Evolutionary conservation across 2,888 invertebrate genomes (phyloP).

Genomic region (Sarcophaga caerulescens): DNA sequence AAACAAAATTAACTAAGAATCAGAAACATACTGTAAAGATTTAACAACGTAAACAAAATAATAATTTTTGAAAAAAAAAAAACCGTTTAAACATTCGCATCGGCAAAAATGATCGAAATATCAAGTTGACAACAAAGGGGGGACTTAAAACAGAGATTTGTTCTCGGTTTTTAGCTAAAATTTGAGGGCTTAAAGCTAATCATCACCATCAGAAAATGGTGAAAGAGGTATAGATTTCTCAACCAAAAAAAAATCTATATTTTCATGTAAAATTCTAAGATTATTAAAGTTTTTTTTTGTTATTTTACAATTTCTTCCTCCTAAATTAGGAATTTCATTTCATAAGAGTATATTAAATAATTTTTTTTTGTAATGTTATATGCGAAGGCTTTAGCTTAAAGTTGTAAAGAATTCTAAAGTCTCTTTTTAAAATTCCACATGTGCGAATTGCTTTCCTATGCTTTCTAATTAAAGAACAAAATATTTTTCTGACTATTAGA

Average conservation of each 20-base stretch:
- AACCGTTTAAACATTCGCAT: slow-evolving; percentile 63
- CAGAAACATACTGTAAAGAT: slow-evolving; percentile 65
- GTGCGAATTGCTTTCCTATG: no score
- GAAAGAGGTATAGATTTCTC: neutral
- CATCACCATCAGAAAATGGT: no score
- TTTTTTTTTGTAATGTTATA: no score
- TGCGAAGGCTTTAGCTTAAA: no score
- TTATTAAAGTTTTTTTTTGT: no score
- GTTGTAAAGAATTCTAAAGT: no score
- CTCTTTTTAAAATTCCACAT: no score
- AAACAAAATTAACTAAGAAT: slow-evolving; percentile 68
- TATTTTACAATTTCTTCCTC: no score
- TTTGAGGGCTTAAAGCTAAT: neutral
- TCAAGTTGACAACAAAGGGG: neutral
- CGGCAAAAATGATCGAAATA: slow-evolving; percentile 63
- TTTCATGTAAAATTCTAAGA: no score
- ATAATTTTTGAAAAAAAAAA: slow-evolving; percentile 46
- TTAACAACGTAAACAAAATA: slow-evolving; percentile 30
- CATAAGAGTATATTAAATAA: no score
- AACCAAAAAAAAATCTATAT: neutral
- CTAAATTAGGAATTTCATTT: no score
- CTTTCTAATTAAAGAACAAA: no score
- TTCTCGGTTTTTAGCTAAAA: neutral
- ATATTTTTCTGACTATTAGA: neutral
- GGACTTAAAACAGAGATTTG: neutral